Evolutionary conservation across 2,888 invertebrate genomes (phyloP).

Genomic region (Amiota minor): DNA sequence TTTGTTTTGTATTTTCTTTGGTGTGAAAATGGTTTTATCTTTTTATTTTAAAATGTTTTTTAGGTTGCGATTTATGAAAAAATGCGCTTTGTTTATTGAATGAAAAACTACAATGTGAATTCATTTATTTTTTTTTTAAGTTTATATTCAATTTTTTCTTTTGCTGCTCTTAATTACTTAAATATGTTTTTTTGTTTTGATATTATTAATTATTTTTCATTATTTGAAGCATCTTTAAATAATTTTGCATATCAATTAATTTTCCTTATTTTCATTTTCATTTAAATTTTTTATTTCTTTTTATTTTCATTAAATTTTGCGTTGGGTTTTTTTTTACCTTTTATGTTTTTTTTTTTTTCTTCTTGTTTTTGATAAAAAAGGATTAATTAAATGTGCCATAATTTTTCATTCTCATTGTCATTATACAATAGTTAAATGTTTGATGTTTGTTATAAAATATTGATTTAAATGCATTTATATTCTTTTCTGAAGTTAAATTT

Average conservation of each 20-base stretch:
- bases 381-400: background rate
- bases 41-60: slow-evolving; percentile 9
- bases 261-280: slow-evolving; percentile 9
- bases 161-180: slow-evolving; percentile 34
- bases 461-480: slow-evolving; percentile 25
- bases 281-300: background rate
- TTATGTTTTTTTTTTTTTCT: slow-evolving; percentile 1
- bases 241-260: slow-evolving; percentile 8
- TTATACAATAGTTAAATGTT: background rate
- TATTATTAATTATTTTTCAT: slow-evolving; percentile 33
- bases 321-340: background rate
- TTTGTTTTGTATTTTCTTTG: slow-evolving; percentile 36
- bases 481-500: slow-evolving; percentile 8
- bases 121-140: background rate
- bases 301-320: background rate
- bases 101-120: slow-evolving; percentile 21
- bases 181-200: slow-evolving; percentile 27
- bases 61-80: slow-evolving; percentile 31
- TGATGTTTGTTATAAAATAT: slow-evolving; percentile 29
- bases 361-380: background rate
- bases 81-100: slow-evolving; percentile 45
- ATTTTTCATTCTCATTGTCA: background rate
- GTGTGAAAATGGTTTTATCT: slow-evolving; percentile 27
- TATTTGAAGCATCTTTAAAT: slow-evolving; percentile 44
- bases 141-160: slow-evolving; percentile 33